A percentile compares a stretch with the other conserved stretches of the same genome.
Conservation (phyloP, 2,113 vertebrate species). For the Fulica atra region DNA sequence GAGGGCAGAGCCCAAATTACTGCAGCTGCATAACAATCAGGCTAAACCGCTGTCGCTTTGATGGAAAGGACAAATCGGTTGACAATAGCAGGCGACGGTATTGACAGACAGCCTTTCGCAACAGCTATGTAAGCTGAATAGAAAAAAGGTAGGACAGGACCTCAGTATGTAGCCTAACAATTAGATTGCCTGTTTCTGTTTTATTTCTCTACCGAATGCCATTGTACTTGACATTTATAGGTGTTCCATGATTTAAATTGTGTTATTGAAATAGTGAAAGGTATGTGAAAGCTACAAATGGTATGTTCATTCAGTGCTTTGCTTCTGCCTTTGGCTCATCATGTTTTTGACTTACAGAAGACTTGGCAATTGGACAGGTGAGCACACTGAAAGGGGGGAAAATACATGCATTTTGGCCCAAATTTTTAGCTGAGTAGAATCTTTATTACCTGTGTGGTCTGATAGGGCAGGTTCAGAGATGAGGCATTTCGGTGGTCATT, state of each 20-base stretch:
- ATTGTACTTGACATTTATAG: background rate
- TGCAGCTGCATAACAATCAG: slow-evolving; percentile 37
- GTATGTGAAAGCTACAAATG: background rate
- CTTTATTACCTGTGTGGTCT: background rate
- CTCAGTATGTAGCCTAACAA: background rate
- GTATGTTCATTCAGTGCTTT: background rate
- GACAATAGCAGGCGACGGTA: background rate
- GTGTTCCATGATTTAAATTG: background rate
- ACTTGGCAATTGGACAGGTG: background rate
- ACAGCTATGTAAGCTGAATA: background rate
- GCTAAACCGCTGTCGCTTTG: background rate
- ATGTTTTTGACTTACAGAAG: background rate
- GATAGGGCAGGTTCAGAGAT: background rate
- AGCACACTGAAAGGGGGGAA: background rate
- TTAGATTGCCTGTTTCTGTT: slow-evolving; percentile 25
- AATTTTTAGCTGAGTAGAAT: background rate
- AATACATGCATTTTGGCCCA: background rate
- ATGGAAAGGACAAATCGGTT: slow-evolving; percentile 16
- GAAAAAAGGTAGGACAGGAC: background rate
- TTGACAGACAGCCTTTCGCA: background rate
- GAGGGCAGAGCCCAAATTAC: background rate
- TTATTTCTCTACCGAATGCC: slow-evolving; percentile 26
- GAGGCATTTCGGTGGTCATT: background rate
- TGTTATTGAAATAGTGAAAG: background rate
- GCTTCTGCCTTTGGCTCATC: background rate